Evolutionary conservation across 2,113 vertebrate species (phyloP), one percentile per base, ranked within the genome.

Genomic region (Salvelinus sp.): DNA sequence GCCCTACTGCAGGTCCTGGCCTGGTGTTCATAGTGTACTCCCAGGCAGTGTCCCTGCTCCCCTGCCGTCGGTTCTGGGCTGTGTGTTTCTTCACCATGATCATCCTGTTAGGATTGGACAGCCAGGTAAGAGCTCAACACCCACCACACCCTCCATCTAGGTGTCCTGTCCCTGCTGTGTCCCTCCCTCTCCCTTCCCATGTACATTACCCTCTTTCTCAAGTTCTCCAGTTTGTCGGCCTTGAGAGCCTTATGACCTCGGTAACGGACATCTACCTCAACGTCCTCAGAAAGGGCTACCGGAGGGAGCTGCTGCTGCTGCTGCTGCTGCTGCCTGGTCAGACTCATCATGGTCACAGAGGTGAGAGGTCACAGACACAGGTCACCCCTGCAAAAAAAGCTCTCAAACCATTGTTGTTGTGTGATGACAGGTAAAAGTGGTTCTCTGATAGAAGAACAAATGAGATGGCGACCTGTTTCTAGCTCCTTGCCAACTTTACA

Each of bases 1-100:
- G 48, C 13, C 14, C 80, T 38, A 76, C 70, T 7, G 2, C 82
- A 97, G 96, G 96, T n/a, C 96, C 96, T 38, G 96, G 96, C 60
- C 87, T 98, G 87, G 96, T 96, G 28, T 97, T 97, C 86, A 96
- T 97, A 38, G 95, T 96, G 58, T 97, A 96, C 78, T 96, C 96
- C 22, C 93, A 95, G 82, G 96, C 96, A 12, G 95, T 97, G 76
- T 95, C 94, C 78, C 95, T 98, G 91, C 86, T 98, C 80, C 96
- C 96, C 1, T 96, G 94, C 83, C 94, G 96, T 67, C 95, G 95
- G 0, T 87, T 96, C 74, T 98, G 96, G 96, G 94, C 96, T 0
- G 93, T 93, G 82, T 96, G 91, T 84, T 98, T 98, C 92, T 97
- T 98, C 88, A 71, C 92, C 86, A 97, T 97, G 96, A 92, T 98